Evolutionary conservation across 1,140 invertebrate species (phyloP), one percentile per base, ranked within the genome.

Genomic region (Ladona fulva): DNA sequence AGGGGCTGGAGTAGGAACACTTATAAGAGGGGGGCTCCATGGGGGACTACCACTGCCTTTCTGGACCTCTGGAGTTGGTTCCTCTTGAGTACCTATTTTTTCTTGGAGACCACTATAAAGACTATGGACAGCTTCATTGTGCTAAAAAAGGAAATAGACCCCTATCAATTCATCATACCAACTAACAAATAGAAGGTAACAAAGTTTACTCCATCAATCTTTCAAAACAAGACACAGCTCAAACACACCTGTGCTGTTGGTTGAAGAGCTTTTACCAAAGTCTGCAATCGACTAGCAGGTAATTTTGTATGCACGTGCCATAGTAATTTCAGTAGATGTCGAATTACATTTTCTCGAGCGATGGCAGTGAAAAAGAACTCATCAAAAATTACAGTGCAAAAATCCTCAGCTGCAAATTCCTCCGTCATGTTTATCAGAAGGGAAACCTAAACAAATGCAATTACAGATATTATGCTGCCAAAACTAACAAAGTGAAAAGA

Each of bases 301-400:
- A 99, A 84, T 85, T 96, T 96, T 14, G 91, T 91, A 87, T 97
- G 90, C 77, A 97, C 92, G 83, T 97, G 95, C 93, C 94, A 97
- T 8, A 99, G 84, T 73, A 99, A 87, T 84, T 97, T 96, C 42
- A 98, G 85, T 81, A 98, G 88, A 87, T 99, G 97, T 66, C 95
- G 88, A n/a, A 94, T 93, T 0, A 98, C 95, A 88, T 97, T 97
- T 83, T 98, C 96, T 79, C 92, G 89, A 8, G 90, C 90, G 44
- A 97, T 87, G 0, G 94, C 94, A 74, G 95, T 93, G 84, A 96
- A 94, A 80, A 98, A 95, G 83, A 98, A 98, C 85, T 98, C 96
- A 86, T 98, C 96, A 87, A 99, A 98, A 22, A 98, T 90, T 0
- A 95, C 94, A 0, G 95, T 96, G 86, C 96, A 98, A 83, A 98